These are phyloP conservation scores for Toxotes lorentzi DNA, from an alignment of 2,797 vertebrate genomes.

Conservation along the genomic window DNA sequence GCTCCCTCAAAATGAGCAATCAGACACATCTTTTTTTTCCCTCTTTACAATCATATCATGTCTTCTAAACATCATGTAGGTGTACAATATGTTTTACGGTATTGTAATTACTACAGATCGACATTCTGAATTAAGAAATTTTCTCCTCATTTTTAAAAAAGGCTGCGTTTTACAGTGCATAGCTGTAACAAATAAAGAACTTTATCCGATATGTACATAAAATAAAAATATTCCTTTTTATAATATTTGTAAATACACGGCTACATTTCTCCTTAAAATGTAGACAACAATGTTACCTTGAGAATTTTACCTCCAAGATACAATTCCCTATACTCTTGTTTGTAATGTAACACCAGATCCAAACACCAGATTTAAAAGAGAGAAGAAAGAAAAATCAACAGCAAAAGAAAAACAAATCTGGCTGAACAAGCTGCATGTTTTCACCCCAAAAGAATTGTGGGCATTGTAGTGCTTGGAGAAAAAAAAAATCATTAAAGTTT, in stretches of 20 bases:
- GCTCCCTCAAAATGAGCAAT: slow-evolving; percentile 85
- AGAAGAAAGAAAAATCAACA: slow-evolving; percentile 81
- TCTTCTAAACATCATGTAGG: slow-evolving; percentile 95
- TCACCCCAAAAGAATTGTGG: slow-evolving; percentile 90
- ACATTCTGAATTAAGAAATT: slow-evolving; percentile 99
- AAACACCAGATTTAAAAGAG: slow-evolving; percentile 87
- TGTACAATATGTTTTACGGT: slow-evolving; percentile 93
- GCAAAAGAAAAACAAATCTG: slow-evolving; percentile 83
- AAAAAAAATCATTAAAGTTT: slow-evolving; percentile 70
- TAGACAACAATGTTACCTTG: slow-evolving; percentile 91
- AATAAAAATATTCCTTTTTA: slow-evolving; percentile 98
- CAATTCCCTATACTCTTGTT: slow-evolving; percentile 86
- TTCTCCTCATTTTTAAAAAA: slow-evolving; percentile 93
- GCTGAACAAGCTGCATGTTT: slow-evolving; percentile 91
- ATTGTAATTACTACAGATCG: slow-evolving; percentile 94
- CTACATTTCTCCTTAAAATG: slow-evolving; percentile 90
- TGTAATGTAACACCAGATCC: slow-evolving; percentile 91
- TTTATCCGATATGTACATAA: slow-evolving; percentile 96
- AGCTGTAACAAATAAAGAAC: slow-evolving; percentile 99
- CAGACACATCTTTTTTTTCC: slow-evolving; percentile 66
- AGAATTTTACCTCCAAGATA: slow-evolving; percentile 85
- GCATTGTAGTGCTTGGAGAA: slow-evolving; percentile 89
- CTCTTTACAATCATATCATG: slow-evolving; percentile 96
- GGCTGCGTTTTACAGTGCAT: slow-evolving; percentile 99
- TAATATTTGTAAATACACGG: slow-evolving; percentile 95